phyloP scores from a whole-genome alignment of 2,888 invertebrate genomes.

The Tinea semifulvella region DNA sequence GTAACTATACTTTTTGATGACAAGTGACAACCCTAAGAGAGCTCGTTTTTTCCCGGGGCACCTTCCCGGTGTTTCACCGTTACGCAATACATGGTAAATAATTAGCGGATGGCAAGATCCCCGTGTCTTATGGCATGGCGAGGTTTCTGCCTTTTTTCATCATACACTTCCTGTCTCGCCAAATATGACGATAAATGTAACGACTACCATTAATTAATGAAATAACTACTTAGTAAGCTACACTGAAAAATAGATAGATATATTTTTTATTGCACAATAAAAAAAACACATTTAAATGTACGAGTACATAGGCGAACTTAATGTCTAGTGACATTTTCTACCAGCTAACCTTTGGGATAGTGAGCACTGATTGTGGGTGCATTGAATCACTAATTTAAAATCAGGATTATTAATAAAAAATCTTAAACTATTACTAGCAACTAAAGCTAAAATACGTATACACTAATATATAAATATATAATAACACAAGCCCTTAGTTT shows the following conservation, averaged over 20 bases:
- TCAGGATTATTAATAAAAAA: too few relatives aligned
- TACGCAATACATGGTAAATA: slow-evolving; percentile 67
- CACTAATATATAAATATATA: too few relatives aligned
- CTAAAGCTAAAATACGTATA: too few relatives aligned
- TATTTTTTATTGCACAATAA: too few relatives aligned
- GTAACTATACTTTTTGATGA: too few relatives aligned
- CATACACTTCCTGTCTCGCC: slow-evolving; percentile 42
- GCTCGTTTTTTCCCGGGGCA: slow-evolving; percentile 52
- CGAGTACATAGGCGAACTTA: neutral
- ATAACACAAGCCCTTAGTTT: too few relatives aligned
- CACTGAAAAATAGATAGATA: neutral
- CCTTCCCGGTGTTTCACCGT: slow-evolving; percentile 66
- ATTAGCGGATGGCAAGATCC: slow-evolving; percentile 66
- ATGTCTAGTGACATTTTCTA: too few relatives aligned
- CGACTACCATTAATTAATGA: neutral
- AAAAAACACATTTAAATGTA: neutral
- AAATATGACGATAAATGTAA: slow-evolving; percentile 5
- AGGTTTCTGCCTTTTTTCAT: slow-evolving; percentile 51
- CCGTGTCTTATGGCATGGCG: slow-evolving; percentile 63
- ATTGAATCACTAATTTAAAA: too few relatives aligned
- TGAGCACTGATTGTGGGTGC: too few relatives aligned
- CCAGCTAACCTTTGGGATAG: too few relatives aligned
- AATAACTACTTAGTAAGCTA: neutral
- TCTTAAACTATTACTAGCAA: too few relatives aligned
- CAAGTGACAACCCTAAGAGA: too few relatives aligned